These are phyloP conservation scores for Trichogramma pretiosum DNA, from an alignment of 1,140 invertebrate genomes.

Conservation along the genomic window DNA sequence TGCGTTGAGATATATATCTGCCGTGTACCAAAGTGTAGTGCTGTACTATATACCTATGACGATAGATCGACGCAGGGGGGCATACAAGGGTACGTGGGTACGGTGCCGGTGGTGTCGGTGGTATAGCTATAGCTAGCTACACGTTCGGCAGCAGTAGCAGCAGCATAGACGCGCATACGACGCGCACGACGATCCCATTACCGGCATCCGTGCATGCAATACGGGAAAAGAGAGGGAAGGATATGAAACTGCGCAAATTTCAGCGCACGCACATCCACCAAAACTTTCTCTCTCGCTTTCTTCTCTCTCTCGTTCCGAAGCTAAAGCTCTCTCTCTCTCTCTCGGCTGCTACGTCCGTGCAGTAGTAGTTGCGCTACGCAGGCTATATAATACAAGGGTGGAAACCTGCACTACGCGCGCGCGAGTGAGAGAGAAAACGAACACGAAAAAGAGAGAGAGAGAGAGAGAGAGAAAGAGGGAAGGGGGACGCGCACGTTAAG, in stretches of 20 bases:
- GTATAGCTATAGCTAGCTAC: no score
- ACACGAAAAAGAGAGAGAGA: slow-evolving; percentile 8
- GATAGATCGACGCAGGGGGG: not conserved
- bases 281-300: no score
- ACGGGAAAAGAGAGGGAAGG: not conserved
- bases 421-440: no score
- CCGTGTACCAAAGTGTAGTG: no score
- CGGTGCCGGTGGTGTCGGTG: no score
- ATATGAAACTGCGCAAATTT: not conserved
- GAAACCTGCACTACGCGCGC: slow-evolving; percentile 12
- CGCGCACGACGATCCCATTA: slow-evolving; percentile 14
- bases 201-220: slow-evolving; percentile 15
- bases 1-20: no score
- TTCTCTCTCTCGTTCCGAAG: no score
- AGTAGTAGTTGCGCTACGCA: not conserved
- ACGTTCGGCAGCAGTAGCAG: no score
- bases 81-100: not conserved
- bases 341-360: no score
- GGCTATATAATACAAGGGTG: slow-evolving; percentile 2
- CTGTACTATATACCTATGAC: no score
- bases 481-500: not conserved
- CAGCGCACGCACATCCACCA: not conserved
- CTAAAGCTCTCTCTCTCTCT: no score
- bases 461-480: not conserved
- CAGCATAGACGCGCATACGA: no score